A percentile compares a stretch with the other conserved stretches of the same genome.
Evolutionary conservation across 2,888 invertebrate genomes (phyloP).

Genomic region (Phalera bucephala): DNA sequence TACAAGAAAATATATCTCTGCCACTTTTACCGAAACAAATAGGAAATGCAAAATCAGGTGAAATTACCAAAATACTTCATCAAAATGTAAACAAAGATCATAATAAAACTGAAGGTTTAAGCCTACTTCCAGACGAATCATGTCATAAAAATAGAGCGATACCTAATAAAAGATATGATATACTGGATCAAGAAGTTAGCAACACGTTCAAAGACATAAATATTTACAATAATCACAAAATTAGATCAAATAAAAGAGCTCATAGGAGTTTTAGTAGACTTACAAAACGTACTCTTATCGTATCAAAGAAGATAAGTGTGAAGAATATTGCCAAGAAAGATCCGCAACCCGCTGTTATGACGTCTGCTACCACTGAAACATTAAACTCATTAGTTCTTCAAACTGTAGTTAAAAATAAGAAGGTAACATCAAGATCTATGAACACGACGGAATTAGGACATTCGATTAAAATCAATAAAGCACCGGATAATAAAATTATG

Average conservation of each 20-base stretch:
- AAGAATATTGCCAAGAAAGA: background rate
- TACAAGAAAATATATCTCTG: slow-evolving; percentile 1
- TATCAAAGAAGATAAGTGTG: slow-evolving; percentile 10
- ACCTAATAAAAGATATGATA: background rate
- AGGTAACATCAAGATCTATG: background rate
- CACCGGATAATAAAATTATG: background rate
- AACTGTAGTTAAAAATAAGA: background rate
- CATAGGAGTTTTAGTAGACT: slow-evolving; percentile 11
- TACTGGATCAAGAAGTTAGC: slow-evolving; percentile 1
- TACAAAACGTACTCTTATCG: slow-evolving; percentile 7
- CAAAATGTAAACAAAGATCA: background rate
- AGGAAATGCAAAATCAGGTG: background rate
- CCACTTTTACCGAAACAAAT: background rate
- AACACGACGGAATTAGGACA: background rate
- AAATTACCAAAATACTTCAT: background rate
- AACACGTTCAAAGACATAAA: background rate
- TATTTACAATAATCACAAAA: background rate
- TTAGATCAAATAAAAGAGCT: background rate
- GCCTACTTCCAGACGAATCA: no score
- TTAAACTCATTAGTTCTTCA: slow-evolving; percentile 1
- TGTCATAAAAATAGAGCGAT: background rate
- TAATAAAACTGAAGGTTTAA: background rate
- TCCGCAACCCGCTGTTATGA: background rate
- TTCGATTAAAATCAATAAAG: background rate
- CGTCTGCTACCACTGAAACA: slow-evolving; percentile 3